Evolutionary conservation across 2,888 invertebrate genomes (phyloP), one percentile per base, ranked within the genome.

Genomic region (Latheticus oryzae): DNA sequence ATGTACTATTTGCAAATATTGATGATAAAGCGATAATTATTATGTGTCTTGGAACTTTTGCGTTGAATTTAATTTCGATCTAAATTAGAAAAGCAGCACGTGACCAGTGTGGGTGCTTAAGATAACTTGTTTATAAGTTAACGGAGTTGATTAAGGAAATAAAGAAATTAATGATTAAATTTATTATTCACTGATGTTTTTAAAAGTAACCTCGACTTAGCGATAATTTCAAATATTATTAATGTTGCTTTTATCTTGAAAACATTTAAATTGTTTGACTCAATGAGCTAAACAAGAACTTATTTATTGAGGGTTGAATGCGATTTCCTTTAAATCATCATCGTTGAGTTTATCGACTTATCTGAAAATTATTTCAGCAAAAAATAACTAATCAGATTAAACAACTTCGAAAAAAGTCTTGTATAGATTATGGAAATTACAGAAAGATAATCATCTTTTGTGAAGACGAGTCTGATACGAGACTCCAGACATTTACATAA

Each of bases 71-170:
- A 26, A 42, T 26, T 26, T 35, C 8, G 35, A 15, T 15, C 17
- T 15, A 3, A 35, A n/a, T 16, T 35, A 35, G 35, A 16, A 42
- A 42, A 30, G 16, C 3, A 48, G 15, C 35, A 35, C 37, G 35
- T 54, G 12, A 50, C 42, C 51, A 35, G 57, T 13, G 57, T 57
- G 57, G 57, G 57, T 48, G 57, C 56, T 40, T 35, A 2, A 32
- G 35, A 51, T 51, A 50, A 48, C 21, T 40, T 48, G 38, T 57
- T 57, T 43, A 51, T 28, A 51, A 50, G 7, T 11, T 30, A 16
- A 8, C 24, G 3, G 13, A 28, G 17, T 28, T 56, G 43, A 57
- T 57, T 57, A 57, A 23, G 9, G 23, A 33, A 19, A 26, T 23
- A 23, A 51, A 51, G 38, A 51, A 50, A 19, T 48, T 35, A 17